Evolutionary conservation across 2,113 vertebrate species (phyloP), one percentile per base, ranked within the genome.

Genomic region (Willisornis vidua): DNA sequence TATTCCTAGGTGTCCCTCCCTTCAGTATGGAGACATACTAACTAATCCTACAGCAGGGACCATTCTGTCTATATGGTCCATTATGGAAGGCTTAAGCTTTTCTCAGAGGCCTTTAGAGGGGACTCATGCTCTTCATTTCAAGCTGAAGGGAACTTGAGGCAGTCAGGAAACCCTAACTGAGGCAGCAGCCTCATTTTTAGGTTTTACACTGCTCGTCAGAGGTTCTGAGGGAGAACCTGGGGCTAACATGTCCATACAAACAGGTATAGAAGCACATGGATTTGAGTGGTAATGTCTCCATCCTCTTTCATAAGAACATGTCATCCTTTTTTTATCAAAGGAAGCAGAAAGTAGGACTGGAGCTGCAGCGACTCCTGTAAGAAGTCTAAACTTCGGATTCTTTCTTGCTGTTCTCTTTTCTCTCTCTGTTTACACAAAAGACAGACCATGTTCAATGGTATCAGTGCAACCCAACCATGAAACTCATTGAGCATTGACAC

Each of bases 371-470:
- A 48, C 61, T 87, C 48, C 12, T 12, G 61, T 65, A 41, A 83
- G 57, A 94, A 85, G 77, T 85, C 58, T 88, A 78, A 58, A n/a
- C 41, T 57, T 65, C 65, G 43, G 63, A 58, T 93, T 76, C 49
- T 19, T 92, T 73, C 81, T 87, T 84, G 39, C 73, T 1, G 6
- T 57, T 89, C 80, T 61, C 31, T 87, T 89, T 91, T 89, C 78
- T 94, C 84, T 78, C 66, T 75, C 81, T 94, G 85, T 92, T 80
- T 93, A 92, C 92, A 96, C 87, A 94, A 87, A 96, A 95, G 96
- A 66, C 83, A 91, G 92, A 77, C 83, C 66, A 45, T 4, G 31
- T 68, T 79, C 51, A 94, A 62, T 9, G 20, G 67, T 88, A 94
- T 90, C 88, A 63, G 89, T 24, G 3, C 73, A 95, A 92, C 73